Evolutionary conservation across 2,888 invertebrate species (phyloP), one percentile per base, ranked within the genome.

Genomic region (Andrena flavipes): DNA sequence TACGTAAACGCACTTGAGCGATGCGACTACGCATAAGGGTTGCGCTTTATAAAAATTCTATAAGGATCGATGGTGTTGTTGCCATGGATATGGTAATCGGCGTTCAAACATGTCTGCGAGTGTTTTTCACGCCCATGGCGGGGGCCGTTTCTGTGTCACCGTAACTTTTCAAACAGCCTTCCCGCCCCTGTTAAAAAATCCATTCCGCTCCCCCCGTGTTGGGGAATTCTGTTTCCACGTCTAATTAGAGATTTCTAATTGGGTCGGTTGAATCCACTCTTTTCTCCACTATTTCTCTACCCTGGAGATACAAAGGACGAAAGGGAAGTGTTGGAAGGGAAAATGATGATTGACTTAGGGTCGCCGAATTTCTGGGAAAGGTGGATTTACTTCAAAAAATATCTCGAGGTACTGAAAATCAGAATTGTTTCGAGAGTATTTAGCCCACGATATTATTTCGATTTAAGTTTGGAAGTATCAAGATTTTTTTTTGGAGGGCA

Each of bases 1-100:
- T 87, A 87, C 87, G 86, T 87, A 77, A 87, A 87, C 86, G 88
- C 82, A 84, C 80, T 79, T 87, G 82, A 82, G 88, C 84, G 85
- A 80, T 80, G 84, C 60, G 85, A 84, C 87, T 82, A 84, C 87
- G 86, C 87, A 78, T 86, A 88, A 84, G 84, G 88, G 87, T 84
- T 71, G 80, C 82, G 80, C 84, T 84, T 88, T 84, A 87, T 86
- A 87, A 87, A 87, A 87, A 87, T 88, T 80, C 84, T 81, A 84
- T 69, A 80, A 86, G 76, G 84, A 85, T 85, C 85, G 84, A 85
- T 87, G 87, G 73, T 65, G 87, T 77, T 77, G 87, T 85, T 84
- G 85, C 87, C 87, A 87, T 84, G 87, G 87, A 82, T 87, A 87
- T 87, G 79, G 87, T 81, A 76, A 87, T 87, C 85, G 59, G 72